Evolutionary conservation across 2,797 vertebrate genomes (phyloP), one percentile per base, ranked within the genome.

Genomic region (Oreochromis mossambicus): DNA sequence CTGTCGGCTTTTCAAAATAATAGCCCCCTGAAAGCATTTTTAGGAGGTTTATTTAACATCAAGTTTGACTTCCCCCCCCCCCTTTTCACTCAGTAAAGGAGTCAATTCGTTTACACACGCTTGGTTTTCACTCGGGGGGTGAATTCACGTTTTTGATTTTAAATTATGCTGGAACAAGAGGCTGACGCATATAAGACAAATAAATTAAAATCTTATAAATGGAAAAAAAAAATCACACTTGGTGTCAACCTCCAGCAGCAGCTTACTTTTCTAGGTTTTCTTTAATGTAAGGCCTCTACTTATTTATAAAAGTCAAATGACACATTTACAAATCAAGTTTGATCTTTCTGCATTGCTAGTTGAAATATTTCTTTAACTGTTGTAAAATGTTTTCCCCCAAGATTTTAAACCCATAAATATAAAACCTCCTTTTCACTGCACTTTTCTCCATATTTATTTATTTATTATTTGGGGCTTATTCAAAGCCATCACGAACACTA

Each of bases 11-110:
- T 73, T 73, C 41, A 29, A 29, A 73, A 50, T 32, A 73, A 50
- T 5, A 29, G 9, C 2, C 68, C 24, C 14, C 41, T 32, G 17
- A 32, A 50, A 19, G 41, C 10, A 32, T 32, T 73, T 73, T 32
- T 73, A 12, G 24, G 66, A 4, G 41, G n/a, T 11, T 26, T 46
- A 43, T 73, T 46, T 73, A 48, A 73, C 9, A 11, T 73, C 68
- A 48, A 19, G 41, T 46, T 48, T 48, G 19, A 38, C 19, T 14
- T 41, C 41, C 0, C 2, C 1, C 3, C 24, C 0, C 2, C 14
- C 6, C 21, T 6, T 73, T 26, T 73, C 41, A 2, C 24, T 46
- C 66, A 17, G 13, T 29, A 46, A 10, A 10, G 4, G 24, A 36
- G 6, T 63, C 32, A 12, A 4, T 12, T n/a, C 10, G 58, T 36